Percentiles rank a stretch among this genome's conserved stretches.
These are phyloP conservation scores for Atrichornis clamosus DNA, from an alignment of 2,113 vertebrate genomes.

Conservation along the genomic window DNA sequence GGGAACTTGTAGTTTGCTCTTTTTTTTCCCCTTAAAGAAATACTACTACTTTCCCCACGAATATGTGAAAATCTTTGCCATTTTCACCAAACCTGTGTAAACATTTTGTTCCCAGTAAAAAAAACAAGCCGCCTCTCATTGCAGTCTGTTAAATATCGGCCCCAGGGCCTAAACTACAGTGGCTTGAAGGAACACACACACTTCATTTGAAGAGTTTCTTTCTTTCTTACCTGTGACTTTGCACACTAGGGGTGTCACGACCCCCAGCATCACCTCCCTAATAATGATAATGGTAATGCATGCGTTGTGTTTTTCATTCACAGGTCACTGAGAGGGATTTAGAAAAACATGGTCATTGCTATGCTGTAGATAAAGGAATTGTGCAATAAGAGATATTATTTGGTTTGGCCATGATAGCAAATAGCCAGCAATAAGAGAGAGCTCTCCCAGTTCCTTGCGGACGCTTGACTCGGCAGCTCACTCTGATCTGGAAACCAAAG, in stretches of 20 bases:
- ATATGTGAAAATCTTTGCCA: slow-evolving; percentile 23
- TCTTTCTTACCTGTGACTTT: not conserved
- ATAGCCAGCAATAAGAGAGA: not conserved
- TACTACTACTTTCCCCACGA: slow-evolving; percentile 56
- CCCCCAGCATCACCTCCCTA: not conserved
- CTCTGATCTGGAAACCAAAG: not conserved
- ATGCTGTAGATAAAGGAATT: not conserved
- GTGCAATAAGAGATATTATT: not conserved
- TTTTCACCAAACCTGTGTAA: slow-evolving; percentile 9
- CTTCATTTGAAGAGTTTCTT: not conserved
- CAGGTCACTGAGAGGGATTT: not conserved
- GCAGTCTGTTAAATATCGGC: not conserved
- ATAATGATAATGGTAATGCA: not conserved
- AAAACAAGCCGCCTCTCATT: not conserved
- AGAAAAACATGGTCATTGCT: not conserved
- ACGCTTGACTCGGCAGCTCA: not conserved
- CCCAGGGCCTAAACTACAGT: not conserved
- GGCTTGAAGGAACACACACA: not conserved
- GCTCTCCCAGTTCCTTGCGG: not conserved
- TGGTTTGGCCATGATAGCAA: not conserved
- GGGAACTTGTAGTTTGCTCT: slow-evolving; percentile 84
- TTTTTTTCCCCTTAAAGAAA: slow-evolving; percentile 67
- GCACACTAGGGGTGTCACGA: not conserved
- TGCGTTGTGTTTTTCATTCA: not conserved
- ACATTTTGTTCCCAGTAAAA: not conserved